Evolutionary conservation across 1,140 invertebrate species (phyloP).

Genomic region (Drosophila mauritiana): DNA sequence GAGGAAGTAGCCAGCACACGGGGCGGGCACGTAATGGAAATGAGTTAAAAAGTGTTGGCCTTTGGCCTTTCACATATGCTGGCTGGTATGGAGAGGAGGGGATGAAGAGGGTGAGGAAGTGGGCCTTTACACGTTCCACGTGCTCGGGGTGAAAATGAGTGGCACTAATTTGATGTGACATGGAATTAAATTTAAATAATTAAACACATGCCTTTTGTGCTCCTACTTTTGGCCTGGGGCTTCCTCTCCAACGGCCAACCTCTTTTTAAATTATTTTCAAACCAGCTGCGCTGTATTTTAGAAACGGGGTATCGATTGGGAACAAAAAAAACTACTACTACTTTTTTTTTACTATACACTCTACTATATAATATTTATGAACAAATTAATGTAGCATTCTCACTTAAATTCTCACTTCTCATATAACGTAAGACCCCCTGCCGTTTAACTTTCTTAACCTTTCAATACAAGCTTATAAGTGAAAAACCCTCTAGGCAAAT

Average conservation of each 20-base stretch:
- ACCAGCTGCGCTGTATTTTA: not conserved
- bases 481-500: slow-evolving; percentile 6
- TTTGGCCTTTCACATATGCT: slow-evolving; percentile 27
- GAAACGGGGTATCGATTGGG: not conserved
- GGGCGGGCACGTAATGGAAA: slow-evolving; percentile 57
- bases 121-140: slow-evolving; percentile 44
- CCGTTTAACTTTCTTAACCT: not conserved
- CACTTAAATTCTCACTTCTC: too few relatives aligned
- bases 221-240: not conserved
- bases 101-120: not conserved
- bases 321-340: too few relatives aligned
- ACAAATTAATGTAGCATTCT: too few relatives aligned
- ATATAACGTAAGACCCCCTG: too few relatives aligned
- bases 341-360: too few relatives aligned
- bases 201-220: slow-evolving; percentile 68
- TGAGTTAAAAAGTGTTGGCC: slow-evolving; percentile 66
- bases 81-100: not conserved
- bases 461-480: not conserved
- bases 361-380: too few relatives aligned
- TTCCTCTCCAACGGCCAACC: slow-evolving; percentile 1
- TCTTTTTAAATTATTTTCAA: slow-evolving; percentile 33
- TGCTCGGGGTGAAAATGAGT: slow-evolving; percentile 69
- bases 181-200: slow-evolving; percentile 82
- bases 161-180: slow-evolving; percentile 80
- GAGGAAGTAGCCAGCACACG: slow-evolving; percentile 14